Percentiles rank a stretch among this genome's conserved stretches.
Conservation (phyloP, 2,797 vertebrate genomes). For the Sebastes flavidus region DNA sequence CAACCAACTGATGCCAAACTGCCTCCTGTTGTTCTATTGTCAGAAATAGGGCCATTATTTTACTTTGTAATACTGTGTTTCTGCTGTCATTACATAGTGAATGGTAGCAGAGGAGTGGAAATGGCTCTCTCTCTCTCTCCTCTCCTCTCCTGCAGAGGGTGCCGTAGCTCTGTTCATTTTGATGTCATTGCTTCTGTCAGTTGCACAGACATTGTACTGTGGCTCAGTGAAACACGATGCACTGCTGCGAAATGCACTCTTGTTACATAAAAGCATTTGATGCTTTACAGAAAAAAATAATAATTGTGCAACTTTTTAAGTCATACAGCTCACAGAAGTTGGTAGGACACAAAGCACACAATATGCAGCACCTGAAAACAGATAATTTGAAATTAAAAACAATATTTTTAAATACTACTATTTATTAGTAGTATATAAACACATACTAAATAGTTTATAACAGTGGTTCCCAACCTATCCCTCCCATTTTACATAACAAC, state of each 20-base stretch:
- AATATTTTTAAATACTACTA: background rate
- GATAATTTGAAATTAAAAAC: background rate
- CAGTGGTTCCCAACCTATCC: background rate
- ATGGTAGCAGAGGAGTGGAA: background rate
- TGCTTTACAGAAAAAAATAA: background rate
- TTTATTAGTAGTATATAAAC: background rate
- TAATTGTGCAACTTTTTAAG: background rate
- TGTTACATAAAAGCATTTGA: constrained; percentile 22
- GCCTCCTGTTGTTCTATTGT: background rate
- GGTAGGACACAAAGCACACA: background rate
- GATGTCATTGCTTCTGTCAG: background rate
- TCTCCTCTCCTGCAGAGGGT: constrained; percentile 77
- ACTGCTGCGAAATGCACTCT: background rate
- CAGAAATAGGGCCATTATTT: background rate
- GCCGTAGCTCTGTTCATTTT: constrained; percentile 68
- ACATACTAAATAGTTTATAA: background rate
- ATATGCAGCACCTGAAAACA: background rate
- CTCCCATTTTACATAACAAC: background rate
- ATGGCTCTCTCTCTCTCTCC: background rate
- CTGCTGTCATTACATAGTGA: background rate
- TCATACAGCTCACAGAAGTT: background rate
- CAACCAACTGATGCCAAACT: background rate
- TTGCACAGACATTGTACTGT: background rate
- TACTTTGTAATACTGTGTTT: background rate
- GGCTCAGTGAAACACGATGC: background rate